Conservation (phyloP, 2,113 vertebrate species). For the Lepisosteus osseus region DNA sequence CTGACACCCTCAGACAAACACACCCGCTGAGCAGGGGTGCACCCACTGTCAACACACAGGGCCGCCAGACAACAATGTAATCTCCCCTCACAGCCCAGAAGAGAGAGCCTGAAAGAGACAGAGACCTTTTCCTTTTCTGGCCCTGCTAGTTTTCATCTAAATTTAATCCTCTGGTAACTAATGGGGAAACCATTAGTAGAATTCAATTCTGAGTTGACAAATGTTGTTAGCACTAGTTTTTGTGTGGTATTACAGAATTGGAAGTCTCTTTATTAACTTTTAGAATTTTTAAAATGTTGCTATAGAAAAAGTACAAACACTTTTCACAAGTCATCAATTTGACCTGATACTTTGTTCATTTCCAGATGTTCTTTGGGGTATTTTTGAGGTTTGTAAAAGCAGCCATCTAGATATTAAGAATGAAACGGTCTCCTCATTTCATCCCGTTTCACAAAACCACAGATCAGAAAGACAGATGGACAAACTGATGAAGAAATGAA, state of each 20-base stretch:
- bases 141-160: constrained; percentile 22
- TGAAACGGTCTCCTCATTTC: not conserved
- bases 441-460: constrained; percentile 36
- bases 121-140: constrained; percentile 25
- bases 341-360: too few relatives aligned
- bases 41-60: constrained; percentile 3
- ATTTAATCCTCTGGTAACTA: constrained; percentile 22
- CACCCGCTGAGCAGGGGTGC: constrained; percentile 2
- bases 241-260: not conserved
- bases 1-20: constrained; percentile 2
- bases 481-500: constrained; percentile 30
- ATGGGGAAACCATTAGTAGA: not conserved
- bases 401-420: too few relatives aligned
- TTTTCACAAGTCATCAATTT: too few relatives aligned
- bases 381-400: too few relatives aligned
- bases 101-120: constrained; percentile 5
- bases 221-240: too few relatives aligned
- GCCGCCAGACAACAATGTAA: constrained; percentile 31
- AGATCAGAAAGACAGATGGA: constrained; percentile 28
- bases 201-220: too few relatives aligned
- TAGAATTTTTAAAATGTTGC: too few relatives aligned
- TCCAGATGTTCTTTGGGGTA: too few relatives aligned
- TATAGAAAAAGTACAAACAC: too few relatives aligned
- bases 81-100: not conserved
- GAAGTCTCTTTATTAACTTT: constrained; percentile 4